Conservation (phyloP, 2,113 vertebrate genomes). For the Heloderma charlesbogerti region DNA sequence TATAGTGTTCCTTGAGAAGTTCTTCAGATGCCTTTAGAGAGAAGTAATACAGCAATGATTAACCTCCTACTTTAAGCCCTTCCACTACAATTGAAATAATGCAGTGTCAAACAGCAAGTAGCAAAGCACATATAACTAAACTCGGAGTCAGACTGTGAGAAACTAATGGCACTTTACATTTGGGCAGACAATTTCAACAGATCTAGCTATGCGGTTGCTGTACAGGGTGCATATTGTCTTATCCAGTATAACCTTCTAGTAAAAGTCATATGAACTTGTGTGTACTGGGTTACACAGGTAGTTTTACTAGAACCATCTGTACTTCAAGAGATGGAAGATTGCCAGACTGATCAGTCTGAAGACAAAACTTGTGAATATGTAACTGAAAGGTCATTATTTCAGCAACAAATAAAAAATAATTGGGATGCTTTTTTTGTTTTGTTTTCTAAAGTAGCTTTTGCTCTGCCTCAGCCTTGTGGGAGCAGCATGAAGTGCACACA, state of each 20-base stretch:
- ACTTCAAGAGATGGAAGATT: not conserved
- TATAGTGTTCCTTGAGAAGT: constrained; percentile 83
- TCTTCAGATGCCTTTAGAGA: constrained; percentile 80
- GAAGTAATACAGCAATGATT: not conserved
- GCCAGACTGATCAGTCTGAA: not conserved
- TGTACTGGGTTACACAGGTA: not conserved
- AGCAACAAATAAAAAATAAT: not conserved
- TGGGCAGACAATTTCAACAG: not conserved
- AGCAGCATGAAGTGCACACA: not conserved
- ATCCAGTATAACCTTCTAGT: not conserved
- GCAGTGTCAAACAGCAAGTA: not conserved
- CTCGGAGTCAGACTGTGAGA: not conserved
- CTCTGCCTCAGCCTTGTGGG: not conserved
- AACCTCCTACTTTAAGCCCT: not conserved
- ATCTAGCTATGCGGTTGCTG: not conserved
- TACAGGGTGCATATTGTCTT: not conserved
- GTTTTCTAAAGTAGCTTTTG: not conserved
- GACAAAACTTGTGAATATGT: not conserved
- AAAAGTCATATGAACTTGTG: not conserved
- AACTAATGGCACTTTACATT: not conserved
- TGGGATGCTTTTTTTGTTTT: not conserved
- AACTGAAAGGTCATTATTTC: not conserved
- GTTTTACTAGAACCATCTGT: not conserved
- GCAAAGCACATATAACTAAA: not conserved
- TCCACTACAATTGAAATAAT: not conserved